Percentiles rank a stretch among this genome's conserved stretches.
These are phyloP conservation scores for Pterocles burchelli DNA, from an alignment of 2,113 vertebrate species.

Conservation along the genomic window DNA sequence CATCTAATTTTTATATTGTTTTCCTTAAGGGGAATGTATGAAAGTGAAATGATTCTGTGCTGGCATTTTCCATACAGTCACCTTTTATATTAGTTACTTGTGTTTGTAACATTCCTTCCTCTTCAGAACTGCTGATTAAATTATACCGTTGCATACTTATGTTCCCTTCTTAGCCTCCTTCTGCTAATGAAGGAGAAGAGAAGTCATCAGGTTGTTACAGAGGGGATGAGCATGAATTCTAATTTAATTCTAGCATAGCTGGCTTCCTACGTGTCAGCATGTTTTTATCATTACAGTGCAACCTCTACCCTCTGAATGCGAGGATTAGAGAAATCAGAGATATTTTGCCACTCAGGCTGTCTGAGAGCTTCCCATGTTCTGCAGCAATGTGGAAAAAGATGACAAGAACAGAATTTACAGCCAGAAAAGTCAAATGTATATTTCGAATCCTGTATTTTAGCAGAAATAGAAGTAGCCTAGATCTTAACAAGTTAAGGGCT, in stretches of 20 bases:
- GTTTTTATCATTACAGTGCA: not conserved
- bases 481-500: not conserved
- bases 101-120: not conserved
- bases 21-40: not conserved
- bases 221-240: conserved; percentile 22
- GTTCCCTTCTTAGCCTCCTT: not conserved
- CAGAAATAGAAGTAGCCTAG: not conserved
- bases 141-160: not conserved
- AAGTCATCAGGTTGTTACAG: not conserved
- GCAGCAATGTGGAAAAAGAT: not conserved
- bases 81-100: not conserved
- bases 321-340: not conserved
- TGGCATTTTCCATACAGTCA: not conserved
- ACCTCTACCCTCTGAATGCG: not conserved
- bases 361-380: not conserved
- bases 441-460: not conserved
- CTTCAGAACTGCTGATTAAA: not conserved
- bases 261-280: not conserved
- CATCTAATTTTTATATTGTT: not conserved
- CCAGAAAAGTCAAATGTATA: not conserved
- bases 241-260: not conserved
- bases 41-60: not conserved
- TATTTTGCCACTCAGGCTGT: not conserved
- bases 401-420: not conserved
- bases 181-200: conserved; percentile 37